Percentiles rank a stretch among this genome's conserved stretches.
Evolutionary conservation across 2,888 invertebrate genomes (phyloP).

Genomic region (Dasysyrphus albostriatus): DNA sequence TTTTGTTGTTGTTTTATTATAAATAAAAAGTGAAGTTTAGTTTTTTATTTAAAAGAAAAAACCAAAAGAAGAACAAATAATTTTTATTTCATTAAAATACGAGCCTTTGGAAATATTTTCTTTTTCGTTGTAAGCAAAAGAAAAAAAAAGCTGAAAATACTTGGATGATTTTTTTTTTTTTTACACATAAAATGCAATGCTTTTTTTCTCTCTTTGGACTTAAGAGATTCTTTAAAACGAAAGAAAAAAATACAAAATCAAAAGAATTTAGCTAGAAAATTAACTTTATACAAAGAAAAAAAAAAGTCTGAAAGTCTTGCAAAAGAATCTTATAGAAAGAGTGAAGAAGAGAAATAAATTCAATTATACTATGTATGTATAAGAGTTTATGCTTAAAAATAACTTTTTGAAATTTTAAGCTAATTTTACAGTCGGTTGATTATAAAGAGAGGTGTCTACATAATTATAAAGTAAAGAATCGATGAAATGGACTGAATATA

Average conservation of each 20-base stretch:
- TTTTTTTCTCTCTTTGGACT: background rate
- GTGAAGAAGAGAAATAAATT: conserved; percentile 13
- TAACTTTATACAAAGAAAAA: background rate
- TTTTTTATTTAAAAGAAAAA: background rate
- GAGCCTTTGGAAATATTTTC: conserved; percentile 1
- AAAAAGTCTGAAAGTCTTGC: background rate
- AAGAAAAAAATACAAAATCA: background rate
- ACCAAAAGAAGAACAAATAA: background rate
- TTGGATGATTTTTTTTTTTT: background rate
- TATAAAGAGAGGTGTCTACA: background rate
- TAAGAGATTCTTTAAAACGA: background rate
- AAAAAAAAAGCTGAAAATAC: background rate
- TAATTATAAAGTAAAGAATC: background rate
- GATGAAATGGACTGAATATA: background rate
- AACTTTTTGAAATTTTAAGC: conserved; percentile 4
- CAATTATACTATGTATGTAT: background rate
- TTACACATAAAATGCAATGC: background rate
- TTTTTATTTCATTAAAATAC: background rate
- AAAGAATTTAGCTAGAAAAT: conserved; percentile 6
- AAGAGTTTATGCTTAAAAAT: background rate
- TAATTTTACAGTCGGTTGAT: background rate
- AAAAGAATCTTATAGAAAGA: background rate
- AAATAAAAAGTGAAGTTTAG: background rate
- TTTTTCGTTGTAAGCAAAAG: background rate
- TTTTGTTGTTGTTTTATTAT: background rate